phyloP scores from a whole-genome alignment of 2,888 invertebrate species.

The Scrobipalpa atriplicella region DNA sequence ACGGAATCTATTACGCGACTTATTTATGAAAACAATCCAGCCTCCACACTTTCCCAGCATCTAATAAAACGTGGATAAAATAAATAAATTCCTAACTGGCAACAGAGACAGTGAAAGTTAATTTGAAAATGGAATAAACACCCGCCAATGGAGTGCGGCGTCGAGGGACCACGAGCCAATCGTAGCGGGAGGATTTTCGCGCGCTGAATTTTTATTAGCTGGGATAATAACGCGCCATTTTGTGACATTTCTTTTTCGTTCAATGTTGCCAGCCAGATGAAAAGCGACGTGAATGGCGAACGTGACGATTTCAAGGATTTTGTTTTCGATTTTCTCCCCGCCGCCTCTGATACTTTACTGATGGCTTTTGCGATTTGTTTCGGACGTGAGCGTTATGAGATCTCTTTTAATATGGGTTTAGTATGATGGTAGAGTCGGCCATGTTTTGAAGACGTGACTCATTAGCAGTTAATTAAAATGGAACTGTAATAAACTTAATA shows the following conservation, averaged over 20 bases:
- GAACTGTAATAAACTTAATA: no score
- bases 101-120: constrained; percentile 78
- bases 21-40: constrained; percentile 34
- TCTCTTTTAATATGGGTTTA: not conserved
- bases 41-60: constrained; percentile 40
- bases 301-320: constrained; percentile 56
- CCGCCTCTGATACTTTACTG: no score
- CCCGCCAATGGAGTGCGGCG: constrained; percentile 68
- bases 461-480: no score
- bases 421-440: not conserved
- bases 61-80: constrained; percentile 49
- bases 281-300: constrained; percentile 60
- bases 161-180: constrained; percentile 71
- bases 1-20: constrained; percentile 24
- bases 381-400: constrained; percentile 15
- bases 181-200: constrained; percentile 71
- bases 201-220: constrained; percentile 82
- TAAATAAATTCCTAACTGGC: constrained; percentile 69
- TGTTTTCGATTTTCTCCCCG: constrained; percentile 44
- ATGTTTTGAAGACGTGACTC: no score
- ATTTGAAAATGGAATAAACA: constrained; percentile 82
- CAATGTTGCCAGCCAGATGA: constrained; percentile 55
- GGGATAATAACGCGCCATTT: constrained; percentile 80
- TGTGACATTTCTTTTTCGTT: constrained; percentile 73
- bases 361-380: constrained; percentile 33